Evolutionary conservation across 1,140 invertebrate species (phyloP).

Genomic region (Ostrea denselamellosa): DNA sequence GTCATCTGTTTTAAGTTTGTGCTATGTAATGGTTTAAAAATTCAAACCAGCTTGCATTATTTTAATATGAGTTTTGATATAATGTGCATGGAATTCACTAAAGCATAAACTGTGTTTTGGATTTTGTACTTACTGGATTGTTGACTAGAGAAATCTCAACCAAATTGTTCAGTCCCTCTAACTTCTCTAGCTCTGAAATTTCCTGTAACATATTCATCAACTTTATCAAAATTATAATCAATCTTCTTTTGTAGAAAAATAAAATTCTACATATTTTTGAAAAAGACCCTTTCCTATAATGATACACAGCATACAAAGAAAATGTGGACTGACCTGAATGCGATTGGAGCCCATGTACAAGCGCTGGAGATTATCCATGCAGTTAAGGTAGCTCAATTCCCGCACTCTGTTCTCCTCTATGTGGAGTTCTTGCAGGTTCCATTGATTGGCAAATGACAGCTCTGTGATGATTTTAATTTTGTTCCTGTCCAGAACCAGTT

Average conservation of each 20-base stretch:
- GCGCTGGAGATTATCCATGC: slow-evolving; percentile 74
- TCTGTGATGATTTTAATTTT: slow-evolving; percentile 77
- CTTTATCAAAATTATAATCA: too few species aligned
- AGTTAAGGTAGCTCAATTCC: slow-evolving; percentile 70
- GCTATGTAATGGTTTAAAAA: too few species aligned
- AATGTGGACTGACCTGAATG: slow-evolving; percentile 67
- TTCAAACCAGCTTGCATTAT: too few species aligned
- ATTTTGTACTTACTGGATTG: slow-evolving; percentile 73
- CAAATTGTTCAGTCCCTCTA: slow-evolving; percentile 71
- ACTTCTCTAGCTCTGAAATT: slow-evolving; percentile 74
- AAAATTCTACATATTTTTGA: background rate
- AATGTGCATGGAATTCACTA: too few species aligned
- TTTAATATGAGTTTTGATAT: too few species aligned
- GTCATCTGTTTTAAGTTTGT: too few species aligned
- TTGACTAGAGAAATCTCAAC: slow-evolving; percentile 76
- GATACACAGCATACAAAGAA: background rate
- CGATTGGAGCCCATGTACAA: slow-evolving; percentile 78
- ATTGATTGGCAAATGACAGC: slow-evolving; percentile 74
- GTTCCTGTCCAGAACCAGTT: slow-evolving; percentile 79
- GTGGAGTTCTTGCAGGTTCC: slow-evolving; percentile 78
- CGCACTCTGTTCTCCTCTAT: slow-evolving; percentile 78
- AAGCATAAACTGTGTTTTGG: too few species aligned
- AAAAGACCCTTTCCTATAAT: background rate
- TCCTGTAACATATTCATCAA: slow-evolving; percentile 64
- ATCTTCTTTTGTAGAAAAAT: background rate